A percentile compares a stretch with the other conserved stretches of the same genome.
Evolutionary conservation across 2,888 invertebrate genomes (phyloP).

Genomic region (Pollenia amentaria): DNA sequence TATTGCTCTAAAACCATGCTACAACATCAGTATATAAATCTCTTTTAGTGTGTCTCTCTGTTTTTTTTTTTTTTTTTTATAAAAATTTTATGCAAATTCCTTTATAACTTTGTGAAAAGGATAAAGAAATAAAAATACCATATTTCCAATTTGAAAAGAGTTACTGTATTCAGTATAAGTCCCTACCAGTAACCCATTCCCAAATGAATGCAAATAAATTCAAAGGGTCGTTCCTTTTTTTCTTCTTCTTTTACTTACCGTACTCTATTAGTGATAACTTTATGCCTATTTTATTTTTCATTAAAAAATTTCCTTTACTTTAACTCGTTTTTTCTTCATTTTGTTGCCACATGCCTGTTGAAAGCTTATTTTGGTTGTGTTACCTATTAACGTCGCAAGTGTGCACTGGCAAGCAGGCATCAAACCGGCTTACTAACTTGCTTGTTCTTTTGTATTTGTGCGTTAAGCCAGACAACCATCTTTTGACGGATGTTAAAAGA

Average conservation of each 20-base stretch:
- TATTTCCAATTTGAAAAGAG: constrained; percentile 43
- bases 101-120: constrained; percentile 44
- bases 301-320: constrained; percentile 41
- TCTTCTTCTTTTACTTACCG: background rate
- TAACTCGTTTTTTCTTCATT: constrained; percentile 18
- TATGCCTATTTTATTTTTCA: constrained; percentile 38
- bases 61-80: background rate
- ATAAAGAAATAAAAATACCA: constrained; percentile 28
- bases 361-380: constrained; percentile 32
- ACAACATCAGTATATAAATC: background rate
- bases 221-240: background rate
- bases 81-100: constrained; percentile 30
- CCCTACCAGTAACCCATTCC: background rate
- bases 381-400: constrained; percentile 34
- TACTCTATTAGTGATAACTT: constrained; percentile 20
- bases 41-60: background rate
- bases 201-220: background rate
- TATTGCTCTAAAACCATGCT: constrained; percentile 17
- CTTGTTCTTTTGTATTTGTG: constrained; percentile 57
- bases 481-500: constrained; percentile 54
- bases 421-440: constrained; percentile 16
- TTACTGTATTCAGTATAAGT: background rate
- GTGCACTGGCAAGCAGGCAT: background rate
- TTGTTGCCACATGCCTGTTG: constrained; percentile 31
- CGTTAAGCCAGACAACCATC: constrained; percentile 63